Conservation (phyloP, 2,797 vertebrate genomes). For the Sarcophilus harrisii region DNA sequence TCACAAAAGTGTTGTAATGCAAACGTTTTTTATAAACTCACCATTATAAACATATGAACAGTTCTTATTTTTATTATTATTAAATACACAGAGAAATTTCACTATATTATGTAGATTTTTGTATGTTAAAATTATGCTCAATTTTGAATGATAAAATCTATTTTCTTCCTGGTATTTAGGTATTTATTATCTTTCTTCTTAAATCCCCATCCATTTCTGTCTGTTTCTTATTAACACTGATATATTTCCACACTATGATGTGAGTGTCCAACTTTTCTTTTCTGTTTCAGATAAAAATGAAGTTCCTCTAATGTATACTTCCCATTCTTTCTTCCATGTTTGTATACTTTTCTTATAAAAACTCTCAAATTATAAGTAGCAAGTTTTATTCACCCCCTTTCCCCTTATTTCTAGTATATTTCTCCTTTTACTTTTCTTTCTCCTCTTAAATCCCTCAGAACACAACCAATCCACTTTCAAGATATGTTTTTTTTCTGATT, state of each 20-base stretch:
- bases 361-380: not conserved
- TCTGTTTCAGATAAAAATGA: not conserved
- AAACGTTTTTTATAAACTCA: not conserved
- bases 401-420: not conserved
- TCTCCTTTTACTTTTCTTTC: not conserved
- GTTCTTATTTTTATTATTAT: not conserved
- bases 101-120: not conserved
- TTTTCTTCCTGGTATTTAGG: not conserved
- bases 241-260: not conserved
- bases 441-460: not conserved
- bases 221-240: not conserved
- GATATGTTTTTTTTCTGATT: not conserved
- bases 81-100: not conserved
- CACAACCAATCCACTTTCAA: not conserved
- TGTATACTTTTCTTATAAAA: not conserved
- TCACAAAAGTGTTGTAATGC: not conserved
- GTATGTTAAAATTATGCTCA: not conserved
- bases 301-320: not conserved
- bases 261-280: not conserved
- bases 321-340: not conserved
- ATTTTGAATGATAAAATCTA: constrained; percentile 21
- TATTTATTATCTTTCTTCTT: not conserved
- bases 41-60: not conserved
- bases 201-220: not conserved
- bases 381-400: not conserved